Evolutionary conservation across 1,140 invertebrate species (phyloP).

Genomic region (Hydropsyche tenuis): DNA sequence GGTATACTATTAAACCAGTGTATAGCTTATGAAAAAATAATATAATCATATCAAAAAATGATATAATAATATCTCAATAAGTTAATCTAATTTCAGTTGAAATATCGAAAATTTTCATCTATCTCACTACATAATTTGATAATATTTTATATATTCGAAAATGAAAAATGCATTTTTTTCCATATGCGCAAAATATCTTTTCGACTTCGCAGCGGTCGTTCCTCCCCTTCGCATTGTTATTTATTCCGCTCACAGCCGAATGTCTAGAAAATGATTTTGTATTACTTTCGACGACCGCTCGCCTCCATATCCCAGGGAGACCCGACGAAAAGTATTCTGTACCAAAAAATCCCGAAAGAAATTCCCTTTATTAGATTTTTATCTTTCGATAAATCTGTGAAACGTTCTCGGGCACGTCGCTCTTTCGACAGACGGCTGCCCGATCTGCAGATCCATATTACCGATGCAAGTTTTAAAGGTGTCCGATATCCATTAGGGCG

Average conservation of each 20-base stretch:
- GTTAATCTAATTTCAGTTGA: too few relatives aligned
- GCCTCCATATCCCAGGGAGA: slow-evolving; percentile 30
- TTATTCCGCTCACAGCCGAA: slow-evolving; percentile 46
- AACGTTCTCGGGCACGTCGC: background rate
- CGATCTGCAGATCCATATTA: background rate
- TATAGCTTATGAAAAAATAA: too few relatives aligned
- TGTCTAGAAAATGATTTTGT: slow-evolving; percentile 47
- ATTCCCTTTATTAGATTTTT: background rate
- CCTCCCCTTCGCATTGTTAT: slow-evolving; percentile 28
- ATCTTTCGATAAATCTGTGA: background rate
- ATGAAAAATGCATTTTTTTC: too few relatives aligned
- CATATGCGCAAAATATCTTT: too few relatives aligned
- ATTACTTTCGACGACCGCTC: slow-evolving; percentile 45
- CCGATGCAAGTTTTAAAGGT: slow-evolving; percentile 21
- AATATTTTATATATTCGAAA: too few relatives aligned
- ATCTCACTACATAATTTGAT: too few relatives aligned
- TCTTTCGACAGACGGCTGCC: background rate
- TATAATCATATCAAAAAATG: too few relatives aligned
- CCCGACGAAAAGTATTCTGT: slow-evolving; percentile 2
- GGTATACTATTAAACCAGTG: too few relatives aligned
- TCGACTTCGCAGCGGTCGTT: too few relatives aligned
- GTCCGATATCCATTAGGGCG: slow-evolving; percentile 20
- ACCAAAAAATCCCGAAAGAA: slow-evolving; percentile 19
- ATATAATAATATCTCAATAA: too few relatives aligned
- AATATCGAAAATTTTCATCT: too few relatives aligned